Percentiles rank a stretch among this genome's conserved stretches.
These are phyloP conservation scores for Crotophaga sulcirostris DNA, from an alignment of 2,113 vertebrate species.

Conservation along the genomic window DNA sequence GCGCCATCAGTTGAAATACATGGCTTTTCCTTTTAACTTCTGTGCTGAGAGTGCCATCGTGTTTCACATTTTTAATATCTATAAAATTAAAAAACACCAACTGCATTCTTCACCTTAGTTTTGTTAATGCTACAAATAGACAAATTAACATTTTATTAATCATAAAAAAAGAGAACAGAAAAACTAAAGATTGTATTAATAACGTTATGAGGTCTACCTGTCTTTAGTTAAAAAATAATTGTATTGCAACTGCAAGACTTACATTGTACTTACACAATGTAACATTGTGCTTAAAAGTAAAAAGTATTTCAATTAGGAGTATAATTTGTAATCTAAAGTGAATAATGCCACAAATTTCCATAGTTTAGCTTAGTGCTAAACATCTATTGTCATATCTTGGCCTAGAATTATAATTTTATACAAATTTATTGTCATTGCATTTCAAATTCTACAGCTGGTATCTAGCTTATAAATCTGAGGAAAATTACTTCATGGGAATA, in stretches of 20 bases:
- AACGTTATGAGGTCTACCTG: not conserved
- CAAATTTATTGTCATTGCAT: not conserved
- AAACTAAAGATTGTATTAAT: not conserved
- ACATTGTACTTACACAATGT: rapidly evolving
- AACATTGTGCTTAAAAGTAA: not conserved
- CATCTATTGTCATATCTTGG: not conserved
- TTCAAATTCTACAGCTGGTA: not conserved
- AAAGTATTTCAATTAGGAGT: not conserved
- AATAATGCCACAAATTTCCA: not conserved
- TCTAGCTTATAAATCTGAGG: not conserved
- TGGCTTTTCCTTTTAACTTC: not conserved
- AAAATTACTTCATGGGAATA: not conserved
- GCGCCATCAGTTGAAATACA: not conserved
- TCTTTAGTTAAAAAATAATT: not conserved
- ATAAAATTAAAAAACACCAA: not conserved
- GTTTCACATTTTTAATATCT: not conserved
- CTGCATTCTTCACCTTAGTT: not conserved
- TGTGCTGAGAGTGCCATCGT: not conserved
- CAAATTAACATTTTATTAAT: not conserved
- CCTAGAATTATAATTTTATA: not conserved
- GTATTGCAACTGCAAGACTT: not conserved
- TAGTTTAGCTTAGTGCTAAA: not conserved
- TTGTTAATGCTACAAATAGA: not conserved
- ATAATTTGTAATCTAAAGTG: not conserved
- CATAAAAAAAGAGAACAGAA: not conserved